Base-by-base conservation (phyloP, 2,797 vertebrate genomes). In the Dallia pectoralis region DNA sequence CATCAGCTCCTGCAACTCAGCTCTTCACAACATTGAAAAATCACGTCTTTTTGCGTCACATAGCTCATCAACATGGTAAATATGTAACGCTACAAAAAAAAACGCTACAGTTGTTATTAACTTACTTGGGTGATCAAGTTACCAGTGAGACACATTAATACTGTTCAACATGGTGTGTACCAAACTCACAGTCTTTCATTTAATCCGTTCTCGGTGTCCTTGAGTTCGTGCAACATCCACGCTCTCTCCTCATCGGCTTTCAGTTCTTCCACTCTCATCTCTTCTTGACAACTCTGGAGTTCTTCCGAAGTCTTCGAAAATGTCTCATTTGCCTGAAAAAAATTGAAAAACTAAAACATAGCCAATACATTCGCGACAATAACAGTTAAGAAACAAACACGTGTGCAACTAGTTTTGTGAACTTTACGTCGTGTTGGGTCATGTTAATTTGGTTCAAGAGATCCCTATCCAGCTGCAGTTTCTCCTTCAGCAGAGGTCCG, bases 401-500 rank as follows among this genome's bases (percentile, higher is more conserved):
- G 22, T 4, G 15, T 7, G 8, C 53, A 22, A 56, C 53, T n/a
- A 22, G 0, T n/a, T 7, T 25, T 9, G 53, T 16, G 9, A 16
- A 66, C 65, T 64, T 63, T 87, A 93, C 91, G 89, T 93, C 78
- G 30, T 4, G n/a, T 70, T 85, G 83, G 36, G 83, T 78, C 14
- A 67, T 19, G 51, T 78, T 76, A 36, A 79, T 64, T 65, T 79
- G 74, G 44, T 48, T 81, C 71, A 86, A 76, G 75, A 78, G 69
- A 49, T 72, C 66, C 18, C 67, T 67, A 68, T 87, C 84, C 65
- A 80, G 27, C 44, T 69, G 63, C 30, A 84, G 53, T 47, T 83
- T 85, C 67, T 82, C 81, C 71, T 92, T 86, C 83, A 95, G 77
- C n/a, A 94, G 91, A 81, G 89, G 87, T 47, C 77, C 79, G 66